phyloP scores from a whole-genome alignment of 2,113 vertebrate genomes.

The Lophochroa leadbeateri region DNA sequence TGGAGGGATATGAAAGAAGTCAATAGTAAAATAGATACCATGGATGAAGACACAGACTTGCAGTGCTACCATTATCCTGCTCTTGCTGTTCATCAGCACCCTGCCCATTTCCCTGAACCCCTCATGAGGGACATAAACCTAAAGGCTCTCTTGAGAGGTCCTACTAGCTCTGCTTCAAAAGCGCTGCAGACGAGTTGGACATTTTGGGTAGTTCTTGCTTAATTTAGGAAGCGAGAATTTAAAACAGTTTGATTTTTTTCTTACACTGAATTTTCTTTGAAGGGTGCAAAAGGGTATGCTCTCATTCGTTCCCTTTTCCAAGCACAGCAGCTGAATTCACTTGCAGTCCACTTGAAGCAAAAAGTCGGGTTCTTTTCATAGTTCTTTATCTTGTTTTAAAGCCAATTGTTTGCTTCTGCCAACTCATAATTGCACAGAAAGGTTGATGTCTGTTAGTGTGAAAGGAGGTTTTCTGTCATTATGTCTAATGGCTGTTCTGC shows the following conservation, averaged over 20 bases:
- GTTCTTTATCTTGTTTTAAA: slow-evolving; percentile 38
- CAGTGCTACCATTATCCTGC: neutral
- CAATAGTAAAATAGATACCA: neutral
- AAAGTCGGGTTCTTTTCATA: neutral
- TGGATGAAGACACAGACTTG: neutral
- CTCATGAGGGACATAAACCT: neutral
- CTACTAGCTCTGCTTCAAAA: neutral
- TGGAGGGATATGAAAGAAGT: neutral
- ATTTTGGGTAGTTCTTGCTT: neutral
- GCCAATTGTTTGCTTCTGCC: slow-evolving; percentile 56
- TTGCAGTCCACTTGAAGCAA: neutral
- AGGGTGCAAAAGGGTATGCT: neutral
- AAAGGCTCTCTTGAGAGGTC: neutral
- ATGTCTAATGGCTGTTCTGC: slow-evolving; percentile 48
- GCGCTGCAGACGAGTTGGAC: neutral
- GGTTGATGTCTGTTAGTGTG: neutral
- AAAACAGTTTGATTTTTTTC: neutral
- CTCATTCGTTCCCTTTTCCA: neutral
- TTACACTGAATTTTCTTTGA: neutral
- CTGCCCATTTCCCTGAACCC: neutral
- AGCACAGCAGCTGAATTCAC: neutral
- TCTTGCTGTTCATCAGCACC: neutral
- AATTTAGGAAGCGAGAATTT: neutral
- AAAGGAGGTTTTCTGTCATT: slow-evolving; percentile 60
- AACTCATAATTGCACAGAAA: slow-evolving; percentile 40